Base-by-base conservation (phyloP, 1,140 invertebrate genomes). In the Stenopsyche tienmushanensis region DNA sequence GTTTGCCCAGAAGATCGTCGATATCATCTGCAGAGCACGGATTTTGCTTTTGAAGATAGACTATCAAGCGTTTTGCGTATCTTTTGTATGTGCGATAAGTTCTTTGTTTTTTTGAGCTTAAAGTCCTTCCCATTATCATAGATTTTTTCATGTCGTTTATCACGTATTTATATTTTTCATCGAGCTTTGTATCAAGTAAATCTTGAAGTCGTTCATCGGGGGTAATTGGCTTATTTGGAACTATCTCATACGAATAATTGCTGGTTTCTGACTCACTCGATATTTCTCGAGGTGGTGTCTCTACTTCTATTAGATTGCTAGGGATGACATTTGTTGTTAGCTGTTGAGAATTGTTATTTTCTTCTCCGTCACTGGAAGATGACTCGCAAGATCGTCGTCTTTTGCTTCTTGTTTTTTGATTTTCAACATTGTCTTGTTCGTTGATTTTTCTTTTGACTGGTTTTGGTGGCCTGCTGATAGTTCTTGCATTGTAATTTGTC, bases 71-170 rank as follows among this genome's bases (percentile, higher is more conserved):
- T 63, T 80, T 80, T 0, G 80, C 80, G 64, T 81, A 81, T 17
- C 80, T 74, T 34, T 79, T 72, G 66, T 81, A 81, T 0, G 79
- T 80, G 17, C 80, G 69, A 42, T 82, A 82, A 0, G 75, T 77
- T 72, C 80, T 79, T 47, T 79, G 75, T 59, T 82, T 82, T 57
- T 78, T 73, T 1, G 78, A 71, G 41, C 78, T 77, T 0, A 81
- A 71, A 3, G 77, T 79, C 52, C 78, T 74, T 7, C 80, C 80
- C 76, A 79, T 79, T 0, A 75, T 78, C 80, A 81, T 81, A 1
- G 77, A 78, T 72, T 80, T 81, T 68, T 81, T 81, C 80, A 81
- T 80, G 41, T 81, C 79, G 69, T 81, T 79, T 23, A 81, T 81
- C 1, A 81, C 77, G 13, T 78, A 78, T 75, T 80, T 81, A 64